Base-by-base conservation (phyloP, 2,113 vertebrate genomes). In the Scopus umbretta region DNA sequence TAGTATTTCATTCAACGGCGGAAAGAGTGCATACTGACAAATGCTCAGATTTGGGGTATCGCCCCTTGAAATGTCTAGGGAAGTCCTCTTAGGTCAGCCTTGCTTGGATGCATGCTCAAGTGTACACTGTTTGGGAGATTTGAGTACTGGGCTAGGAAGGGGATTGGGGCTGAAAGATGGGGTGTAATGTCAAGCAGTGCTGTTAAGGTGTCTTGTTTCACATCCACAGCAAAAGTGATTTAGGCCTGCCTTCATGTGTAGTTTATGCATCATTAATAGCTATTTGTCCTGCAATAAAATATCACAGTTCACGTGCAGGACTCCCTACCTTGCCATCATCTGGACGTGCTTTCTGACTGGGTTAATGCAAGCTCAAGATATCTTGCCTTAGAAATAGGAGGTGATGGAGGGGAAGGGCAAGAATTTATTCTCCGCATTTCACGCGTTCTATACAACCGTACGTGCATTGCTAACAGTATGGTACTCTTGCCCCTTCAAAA, bases 51-150 rank as follows among this genome's bases (percentile, higher is more conserved):
- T 1, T 26, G 56, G 20, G 49, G 23, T 56, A 45, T 56, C 6
- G 8, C 26, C 11, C 38, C 43, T 40, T 61, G 59, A 58, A 73
- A 5, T 4, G 4, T 13, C 30, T 38, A 13, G 11, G 40, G 23
- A 66, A 40, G 30, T 16, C 42, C 55, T 49, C 58, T n/a, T 38
- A 20, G 5, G 4, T 11, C 13, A 65, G 58, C n/a, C 49, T 42
- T 73, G 53, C 23, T 18, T 62, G 49, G 55, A 52, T 23, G 42
- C 27, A 5, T 6, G 13, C 30, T 80, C 30, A 55, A 50, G 10
- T 21, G 16, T 21, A 14, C 0, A 0, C 53, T 76, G 14, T 13
- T 38, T 34, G 68, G 30, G 34, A 90, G 59, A 81, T 16, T 1
- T 30, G 40, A 90, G 61, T 45, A 19, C 43, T 42, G 32, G 53